Percentiles rank a stretch among this genome's conserved stretches.
phyloP scores from a whole-genome alignment of 2,888 invertebrate genomes.

The Omphaloscelis lunosa region DNA sequence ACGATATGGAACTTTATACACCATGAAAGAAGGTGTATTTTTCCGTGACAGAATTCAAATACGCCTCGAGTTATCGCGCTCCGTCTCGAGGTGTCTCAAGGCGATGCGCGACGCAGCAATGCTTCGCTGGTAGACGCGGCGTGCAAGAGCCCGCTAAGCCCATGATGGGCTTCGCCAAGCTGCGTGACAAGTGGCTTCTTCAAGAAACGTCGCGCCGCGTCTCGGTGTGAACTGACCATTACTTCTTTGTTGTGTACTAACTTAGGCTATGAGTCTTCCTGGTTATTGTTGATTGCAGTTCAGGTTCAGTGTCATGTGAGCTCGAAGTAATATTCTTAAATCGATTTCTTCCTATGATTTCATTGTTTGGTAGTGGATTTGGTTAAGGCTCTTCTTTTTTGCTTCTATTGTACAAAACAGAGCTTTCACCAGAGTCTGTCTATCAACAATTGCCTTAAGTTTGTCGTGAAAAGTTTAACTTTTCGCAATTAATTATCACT shows the following conservation, averaged over 20 bases:
- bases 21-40: background rate
- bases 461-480: background rate
- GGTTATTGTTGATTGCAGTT: constrained; percentile 36
- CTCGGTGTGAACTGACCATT: constrained; percentile 5
- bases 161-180: background rate
- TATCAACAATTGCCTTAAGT: background rate
- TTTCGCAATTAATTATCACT: too few species aligned
- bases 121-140: too few species aligned
- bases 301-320: constrained; percentile 28
- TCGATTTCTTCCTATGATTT: background rate
- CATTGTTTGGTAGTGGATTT: background rate
- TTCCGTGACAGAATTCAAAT: background rate
- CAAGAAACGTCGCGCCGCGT: background rate
- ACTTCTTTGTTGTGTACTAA: constrained; percentile 30
- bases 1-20: background rate
- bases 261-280: constrained; percentile 33
- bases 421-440: background rate
- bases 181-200: background rate
- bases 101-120: too few species aligned
- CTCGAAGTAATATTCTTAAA: background rate
- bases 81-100: background rate
- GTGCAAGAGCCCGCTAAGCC: background rate
- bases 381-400: background rate
- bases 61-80: too few species aligned
- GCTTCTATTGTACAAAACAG: background rate